Percentiles rank a stretch among this genome's conserved stretches.
phyloP scores from a whole-genome alignment of 1,140 invertebrate species.

The Branchinecta lynchi region DNA sequence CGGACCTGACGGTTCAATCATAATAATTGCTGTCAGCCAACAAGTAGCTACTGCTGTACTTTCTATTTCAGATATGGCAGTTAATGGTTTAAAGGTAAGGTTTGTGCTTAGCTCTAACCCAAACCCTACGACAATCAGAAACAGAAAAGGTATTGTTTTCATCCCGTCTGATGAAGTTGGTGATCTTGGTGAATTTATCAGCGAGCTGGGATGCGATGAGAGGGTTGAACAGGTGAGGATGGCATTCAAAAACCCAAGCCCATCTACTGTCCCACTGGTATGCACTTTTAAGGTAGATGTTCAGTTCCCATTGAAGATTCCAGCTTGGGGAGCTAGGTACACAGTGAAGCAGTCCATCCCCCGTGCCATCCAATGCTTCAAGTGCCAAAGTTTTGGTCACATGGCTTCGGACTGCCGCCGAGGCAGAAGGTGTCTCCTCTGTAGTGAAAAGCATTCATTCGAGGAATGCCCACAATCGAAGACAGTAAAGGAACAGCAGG shows the following conservation, averaged over 20 bases:
- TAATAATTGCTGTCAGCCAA: background rate
- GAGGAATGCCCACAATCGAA: background rate
- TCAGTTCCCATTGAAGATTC: background rate
- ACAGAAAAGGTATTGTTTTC: no score
- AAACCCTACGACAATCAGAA: background rate
- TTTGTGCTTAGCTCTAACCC: conserved; percentile 9
- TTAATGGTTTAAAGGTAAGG: background rate
- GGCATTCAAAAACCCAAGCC: conserved; percentile 1
- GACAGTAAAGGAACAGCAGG: background rate
- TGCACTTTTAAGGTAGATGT: background rate
- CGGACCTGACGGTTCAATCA: background rate
- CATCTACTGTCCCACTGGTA: background rate
- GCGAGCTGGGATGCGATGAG: background rate
- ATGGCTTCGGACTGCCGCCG: background rate
- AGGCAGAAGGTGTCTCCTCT: background rate
- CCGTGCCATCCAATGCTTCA: background rate
- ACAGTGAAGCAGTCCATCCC: background rate
- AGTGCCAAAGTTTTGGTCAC: conserved; percentile 1
- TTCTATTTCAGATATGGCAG: conserved; percentile 9
- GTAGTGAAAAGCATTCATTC: background rate
- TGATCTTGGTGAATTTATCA: background rate
- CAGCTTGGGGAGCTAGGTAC: background rate
- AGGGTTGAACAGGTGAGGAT: background rate
- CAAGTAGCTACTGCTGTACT: conserved; percentile 5
- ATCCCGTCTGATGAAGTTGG: background rate